Base-by-base conservation (phyloP, 1,140 invertebrate genomes). In the Drosophila bipectinata region DNA sequence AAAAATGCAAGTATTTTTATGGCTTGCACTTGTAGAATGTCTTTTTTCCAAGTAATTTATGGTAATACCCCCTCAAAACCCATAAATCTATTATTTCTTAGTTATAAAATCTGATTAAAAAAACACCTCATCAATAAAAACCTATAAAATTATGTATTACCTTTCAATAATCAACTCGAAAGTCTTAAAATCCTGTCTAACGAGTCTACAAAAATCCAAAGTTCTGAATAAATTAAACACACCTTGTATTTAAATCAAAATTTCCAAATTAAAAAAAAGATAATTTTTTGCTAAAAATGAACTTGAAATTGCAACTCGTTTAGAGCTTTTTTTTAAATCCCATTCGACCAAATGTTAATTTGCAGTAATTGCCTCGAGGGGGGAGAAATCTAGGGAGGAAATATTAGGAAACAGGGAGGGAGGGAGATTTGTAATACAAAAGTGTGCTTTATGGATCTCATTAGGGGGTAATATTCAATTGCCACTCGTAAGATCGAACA, bases 391-490 rank as follows among this genome's bases (percentile, higher is more conserved):
- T 32, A 49, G 69, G 44, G 18, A 24, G 44, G 15, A 47, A 47
- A 10, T 21, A 45, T 59, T 21, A 21, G 21, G 21, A 21, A 21
- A 21, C 21, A 21, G 21, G 21, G 21, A 21, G 18, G 18, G 18
- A 21, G 21, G 15, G 21, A n/a, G 9, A 14, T 12, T 12, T 18
- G 12, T 5, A 21, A 9, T 9, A 47, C 58, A 41, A 41, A 55
- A 26, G 34, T 81, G 56, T 53, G 61, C 52, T 82, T 82, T 78
- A 82, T 66, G 79, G 74, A 60, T 45, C 79, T 83, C 75, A 83
- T 83, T 64, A 66, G 76, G 72, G 41, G 59, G 47, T 66, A 58
- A 83, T 75, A 83, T 64, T 60, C 30, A 64, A 64, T 64, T 60
- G 26, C 21, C 12, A 34, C 56, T 60, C 44, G 44, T 64, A 48